phyloP scores from a whole-genome alignment of 2,113 vertebrate species.

The Epinephelus fuscoguttatus region DNA sequence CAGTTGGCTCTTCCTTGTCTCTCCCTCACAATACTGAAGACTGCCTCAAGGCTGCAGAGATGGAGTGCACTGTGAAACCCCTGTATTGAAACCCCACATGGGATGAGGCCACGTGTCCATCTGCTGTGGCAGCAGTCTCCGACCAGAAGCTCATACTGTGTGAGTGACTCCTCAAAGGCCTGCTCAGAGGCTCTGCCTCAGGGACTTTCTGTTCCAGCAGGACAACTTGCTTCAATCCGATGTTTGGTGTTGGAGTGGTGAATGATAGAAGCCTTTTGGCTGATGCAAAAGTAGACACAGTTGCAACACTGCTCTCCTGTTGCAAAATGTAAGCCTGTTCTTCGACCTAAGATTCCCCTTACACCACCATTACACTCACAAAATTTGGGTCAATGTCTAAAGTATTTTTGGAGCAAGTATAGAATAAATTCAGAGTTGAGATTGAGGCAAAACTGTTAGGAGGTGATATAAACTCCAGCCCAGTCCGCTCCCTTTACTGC shows the following conservation, averaged over 20 bases:
- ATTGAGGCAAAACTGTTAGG: background rate
- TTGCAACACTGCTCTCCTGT: background rate
- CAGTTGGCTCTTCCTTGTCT: constrained; percentile 33
- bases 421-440: background rate
- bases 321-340: background rate
- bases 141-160: constrained; percentile 15
- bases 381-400: background rate
- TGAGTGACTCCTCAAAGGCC: background rate
- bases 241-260: background rate
- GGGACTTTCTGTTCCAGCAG: constrained; percentile 1
- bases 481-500: background rate
- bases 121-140: constrained; percentile 28
- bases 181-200: background rate
- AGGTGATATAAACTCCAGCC: constrained; percentile 2
- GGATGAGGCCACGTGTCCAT: constrained; percentile 7
- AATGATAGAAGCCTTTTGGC: background rate
- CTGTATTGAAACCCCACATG: constrained; percentile 5
- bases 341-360: background rate
- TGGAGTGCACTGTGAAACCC: constrained; percentile 21
- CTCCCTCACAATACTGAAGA: background rate
- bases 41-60: constrained; percentile 32
- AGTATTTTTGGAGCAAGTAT: background rate
- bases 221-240: constrained; percentile 8
- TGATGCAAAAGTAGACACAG: background rate
- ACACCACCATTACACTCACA: background rate